Base-by-base conservation (phyloP, 2,888 invertebrate genomes). In the Pedicia rivosa region DNA sequence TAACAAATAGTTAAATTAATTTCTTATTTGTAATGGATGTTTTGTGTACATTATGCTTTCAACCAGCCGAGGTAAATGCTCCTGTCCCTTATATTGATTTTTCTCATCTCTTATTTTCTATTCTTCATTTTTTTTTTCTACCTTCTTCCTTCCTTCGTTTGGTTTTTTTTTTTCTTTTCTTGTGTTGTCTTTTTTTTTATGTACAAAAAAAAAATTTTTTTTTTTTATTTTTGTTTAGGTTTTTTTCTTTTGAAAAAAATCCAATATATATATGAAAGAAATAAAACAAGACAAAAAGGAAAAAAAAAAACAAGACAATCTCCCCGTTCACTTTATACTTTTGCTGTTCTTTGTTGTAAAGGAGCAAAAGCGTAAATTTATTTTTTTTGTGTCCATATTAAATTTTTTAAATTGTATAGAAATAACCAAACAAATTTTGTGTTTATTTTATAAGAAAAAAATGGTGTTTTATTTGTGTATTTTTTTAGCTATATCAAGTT, bases 11-110 rank as follows among this genome's bases (percentile, higher is more conserved):
- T 16, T 13, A 13, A 27, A 27, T 13, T 29, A 4, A n/a, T n/a
- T n/a, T n/a, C n/a, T n/a, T n/a, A n/a, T n/a, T n/a, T 30, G 35
- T 33, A 24, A 59, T 59, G 59, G 59, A 59, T 53, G 56, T 54
- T 49, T 57, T 59, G 48, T 59, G 59, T 51, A 57, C 61, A 51
- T 53, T 60, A 45, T 59, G 59, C 47, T 59, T 59, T 48, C 59
- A 59, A 48, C 56, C 59, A 51, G 61, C 59, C 47, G 56, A 53
- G 51, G 54, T 54, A 47, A 48, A 49, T 48, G 36, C 12, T 30
- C 19, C 19, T 30, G 36, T 40, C 35, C 25, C 15, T 25, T 24
- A 26, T 35, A 35, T 26, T 35, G 24, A 36, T 28, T 35, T 19
- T 26, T 17, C 17, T 30, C 30, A 12, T 29, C 12, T n/a, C n/a